phyloP scores from a whole-genome alignment of 2,888 invertebrate species.

The Meiosimyza decipiens region DNA sequence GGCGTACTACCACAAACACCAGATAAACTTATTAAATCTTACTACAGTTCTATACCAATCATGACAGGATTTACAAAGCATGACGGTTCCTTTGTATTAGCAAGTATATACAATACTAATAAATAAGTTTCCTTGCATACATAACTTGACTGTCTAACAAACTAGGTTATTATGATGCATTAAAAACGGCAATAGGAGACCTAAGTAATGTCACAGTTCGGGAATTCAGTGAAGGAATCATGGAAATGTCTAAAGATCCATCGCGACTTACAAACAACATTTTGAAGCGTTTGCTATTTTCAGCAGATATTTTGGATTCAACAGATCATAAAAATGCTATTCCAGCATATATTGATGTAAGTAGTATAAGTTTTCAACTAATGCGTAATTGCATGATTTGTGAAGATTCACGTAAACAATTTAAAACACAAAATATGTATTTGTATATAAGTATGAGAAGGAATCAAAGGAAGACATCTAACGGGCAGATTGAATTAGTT shows the following conservation, averaged over 20 bases:
- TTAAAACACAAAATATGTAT: neutral
- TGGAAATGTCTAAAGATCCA: slow-evolving; percentile 48
- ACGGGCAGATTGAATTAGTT: no score
- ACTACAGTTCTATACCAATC: slow-evolving; percentile 57
- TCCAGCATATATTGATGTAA: slow-evolving; percentile 69
- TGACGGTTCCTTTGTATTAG: slow-evolving; percentile 67
- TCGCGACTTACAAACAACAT: slow-evolving; percentile 58
- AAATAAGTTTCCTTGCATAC: neutral
- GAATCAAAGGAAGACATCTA: no score
- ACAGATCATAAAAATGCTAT: slow-evolving; percentile 66
- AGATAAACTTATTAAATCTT: slow-evolving; percentile 49
- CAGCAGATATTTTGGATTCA: slow-evolving; percentile 58
- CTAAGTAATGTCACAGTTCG: slow-evolving; percentile 52
- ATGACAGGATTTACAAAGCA: slow-evolving; percentile 68
- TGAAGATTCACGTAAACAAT: no score
- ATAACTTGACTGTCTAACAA: neutral
- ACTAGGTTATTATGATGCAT: slow-evolving; percentile 47
- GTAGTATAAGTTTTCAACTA: slow-evolving; percentile 40
- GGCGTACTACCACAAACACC: slow-evolving; percentile 55
- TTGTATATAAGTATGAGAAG: no score
- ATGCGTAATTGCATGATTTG: no score
- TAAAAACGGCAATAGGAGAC: slow-evolving; percentile 39
- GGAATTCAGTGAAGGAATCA: slow-evolving; percentile 49
- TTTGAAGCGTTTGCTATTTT: slow-evolving; percentile 65
- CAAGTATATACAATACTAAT: slow-evolving; percentile 54